Base-by-base conservation (phyloP, 2,113 vertebrate genomes). In the Spizaetus ornatus region DNA sequence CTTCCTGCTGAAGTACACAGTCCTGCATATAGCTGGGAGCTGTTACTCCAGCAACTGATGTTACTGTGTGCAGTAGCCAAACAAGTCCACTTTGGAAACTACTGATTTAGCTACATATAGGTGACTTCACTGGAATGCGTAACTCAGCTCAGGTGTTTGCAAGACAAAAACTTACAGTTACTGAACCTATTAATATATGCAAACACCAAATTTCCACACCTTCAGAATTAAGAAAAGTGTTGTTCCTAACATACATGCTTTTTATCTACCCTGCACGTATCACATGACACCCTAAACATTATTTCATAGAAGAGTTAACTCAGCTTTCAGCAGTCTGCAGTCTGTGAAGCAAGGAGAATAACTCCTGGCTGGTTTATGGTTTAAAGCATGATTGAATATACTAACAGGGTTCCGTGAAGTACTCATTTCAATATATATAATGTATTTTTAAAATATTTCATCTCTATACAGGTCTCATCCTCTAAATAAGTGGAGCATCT, bases 401-500 rank as follows among this genome's bases (percentile, higher is more conserved):
- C 86, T 92, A 76, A 97, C 96, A 97, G 91, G 71, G 34, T 52
- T 97, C 87, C 55, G 12, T 76, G 82, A 95, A 96, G 77, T 95
- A 91, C 91, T 96, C 82, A 84, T 95, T 95, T 87, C 79, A 96
- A 90, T 95, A 91, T 91, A 71, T 93, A 11, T 82, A 96, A 48
- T 88, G n/a, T 47, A 78, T 96, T 95, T 92, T 82, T 8, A 2
- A 91, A 97, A 91, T 92, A 82, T 66, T 94, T 88, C 34, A 81
- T 85, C 26, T 82, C 79, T 86, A 1, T 53, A 81, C 22, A 53
- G 61, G 43, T 90, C 58, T 95, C 34, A 77, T 91, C 34, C 32
- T 89, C 53, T 78, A 79, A 94, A 52, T 81, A 76, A 94, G 61
- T 78, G 43, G 52, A 90, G 32, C 45, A 77, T 91, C 52, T 78